Percentiles rank a stretch among this genome's conserved stretches.
Evolutionary conservation across 2,797 vertebrate species (phyloP).

Genomic region (Podarcis siculus): DNA sequence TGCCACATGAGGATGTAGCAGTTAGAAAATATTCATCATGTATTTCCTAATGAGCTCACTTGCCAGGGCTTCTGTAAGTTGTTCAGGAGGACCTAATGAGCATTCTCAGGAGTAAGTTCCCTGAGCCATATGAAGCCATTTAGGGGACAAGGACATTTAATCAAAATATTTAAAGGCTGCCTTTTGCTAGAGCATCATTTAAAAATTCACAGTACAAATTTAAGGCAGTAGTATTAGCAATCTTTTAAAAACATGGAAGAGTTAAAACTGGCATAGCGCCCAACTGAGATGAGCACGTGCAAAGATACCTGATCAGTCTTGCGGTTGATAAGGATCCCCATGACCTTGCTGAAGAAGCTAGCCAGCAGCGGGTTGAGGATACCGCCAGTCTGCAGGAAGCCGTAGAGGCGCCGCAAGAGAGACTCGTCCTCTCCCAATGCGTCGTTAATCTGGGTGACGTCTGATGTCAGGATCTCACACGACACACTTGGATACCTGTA

Average conservation of each 20-base stretch:
- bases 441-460: constrained; percentile 77
- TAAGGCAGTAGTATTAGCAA: not conserved
- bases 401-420: constrained; percentile 74
- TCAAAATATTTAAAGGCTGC: too few relatives aligned
- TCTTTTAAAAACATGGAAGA: not conserved
- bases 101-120: not conserved
- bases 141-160: not conserved
- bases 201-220: not conserved
- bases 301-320: constrained; percentile 76
- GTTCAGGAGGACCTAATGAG: not conserved
- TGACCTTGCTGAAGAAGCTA: constrained; percentile 81
- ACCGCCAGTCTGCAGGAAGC: constrained; percentile 71
- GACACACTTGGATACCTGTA: constrained; percentile 78
- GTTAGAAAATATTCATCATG: not conserved
- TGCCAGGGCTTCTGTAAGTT: not conserved
- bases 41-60: not conserved
- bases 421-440: constrained; percentile 75
- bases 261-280: not conserved
- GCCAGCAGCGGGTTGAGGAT: constrained; percentile 76
- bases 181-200: too few relatives aligned
- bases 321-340: constrained; percentile 79
- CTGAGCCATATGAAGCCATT: not conserved
- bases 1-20: not conserved
- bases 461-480: constrained; percentile 78
- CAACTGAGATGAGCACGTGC: not conserved